Evolutionary conservation across 2,797 vertebrate genomes (phyloP).

Genomic region (Sparidentex hasta): DNA sequence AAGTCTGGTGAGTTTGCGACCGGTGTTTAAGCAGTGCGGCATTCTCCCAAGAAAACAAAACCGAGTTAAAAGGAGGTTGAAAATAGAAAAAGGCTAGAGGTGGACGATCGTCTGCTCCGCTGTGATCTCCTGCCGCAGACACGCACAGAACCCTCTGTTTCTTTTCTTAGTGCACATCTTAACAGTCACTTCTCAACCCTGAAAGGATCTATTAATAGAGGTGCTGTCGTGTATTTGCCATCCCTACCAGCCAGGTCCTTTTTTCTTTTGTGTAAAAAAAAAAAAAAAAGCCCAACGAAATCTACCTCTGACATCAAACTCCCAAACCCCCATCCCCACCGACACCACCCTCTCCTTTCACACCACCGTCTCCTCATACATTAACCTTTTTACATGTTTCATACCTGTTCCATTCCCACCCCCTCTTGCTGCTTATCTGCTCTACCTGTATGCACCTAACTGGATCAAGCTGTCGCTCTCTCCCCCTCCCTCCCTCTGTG

Average conservation of each 20-base stretch:
- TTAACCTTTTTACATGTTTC: constrained; percentile 12
- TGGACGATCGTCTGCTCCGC: not conserved
- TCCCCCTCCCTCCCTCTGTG: not conserved
- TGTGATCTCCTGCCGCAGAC: constrained; percentile 32
- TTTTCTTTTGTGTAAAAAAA: constrained; percentile 38
- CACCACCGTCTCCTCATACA: not conserved
- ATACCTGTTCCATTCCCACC: not conserved
- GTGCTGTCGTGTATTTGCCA: constrained; percentile 59
- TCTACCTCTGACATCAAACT: constrained; percentile 38
- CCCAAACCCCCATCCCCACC: constrained; percentile 11
- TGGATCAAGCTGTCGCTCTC: constrained; percentile 32
- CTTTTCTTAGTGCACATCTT: constrained; percentile 62
- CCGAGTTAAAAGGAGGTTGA: not conserved
- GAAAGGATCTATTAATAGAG: constrained; percentile 82
- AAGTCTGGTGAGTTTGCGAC: not conserved
- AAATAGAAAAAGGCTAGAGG: constrained; percentile 22
- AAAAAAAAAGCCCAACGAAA: constrained; percentile 30
- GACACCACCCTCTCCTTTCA: constrained; percentile 7
- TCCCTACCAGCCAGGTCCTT: constrained; percentile 53
- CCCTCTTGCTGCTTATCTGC: constrained; percentile 6
- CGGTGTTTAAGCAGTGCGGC: constrained; percentile 6
- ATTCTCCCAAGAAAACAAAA: constrained; percentile 18
- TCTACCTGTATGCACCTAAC: constrained; percentile 11
- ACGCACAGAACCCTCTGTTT: constrained; percentile 33
- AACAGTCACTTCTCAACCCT: constrained; percentile 54